These are phyloP conservation scores for Drosophila falleni DNA, from an alignment of 2,888 invertebrate species.

Conservation along the genomic window DNA sequence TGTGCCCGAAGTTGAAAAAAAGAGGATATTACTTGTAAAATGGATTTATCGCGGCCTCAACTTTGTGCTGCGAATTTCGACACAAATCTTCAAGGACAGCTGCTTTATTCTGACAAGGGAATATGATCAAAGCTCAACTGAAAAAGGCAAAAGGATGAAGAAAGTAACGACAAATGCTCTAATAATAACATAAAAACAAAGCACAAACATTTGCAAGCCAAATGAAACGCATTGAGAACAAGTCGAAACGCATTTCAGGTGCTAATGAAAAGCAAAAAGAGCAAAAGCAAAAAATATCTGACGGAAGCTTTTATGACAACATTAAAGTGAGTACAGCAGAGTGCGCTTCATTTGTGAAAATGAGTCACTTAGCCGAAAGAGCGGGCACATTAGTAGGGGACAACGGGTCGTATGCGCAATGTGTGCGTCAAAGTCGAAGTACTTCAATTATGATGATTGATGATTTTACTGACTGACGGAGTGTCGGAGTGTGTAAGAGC, in stretches of 20 bases:
- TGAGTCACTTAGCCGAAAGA: slow-evolving; percentile 53
- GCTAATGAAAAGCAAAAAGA: slow-evolving; percentile 25
- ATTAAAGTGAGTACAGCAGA: slow-evolving; percentile 63
- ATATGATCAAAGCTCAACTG: slow-evolving; percentile 29
- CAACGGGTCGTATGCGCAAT: slow-evolving; percentile 52
- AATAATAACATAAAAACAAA: slow-evolving; percentile 27
- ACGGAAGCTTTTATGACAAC: slow-evolving; percentile 59
- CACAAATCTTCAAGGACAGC: slow-evolving; percentile 27
- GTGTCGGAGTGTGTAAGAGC: slow-evolving; percentile 30
- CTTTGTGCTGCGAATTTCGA: slow-evolving; percentile 27
- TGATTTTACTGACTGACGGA: slow-evolving; percentile 52
- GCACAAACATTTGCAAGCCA: slow-evolving; percentile 15
- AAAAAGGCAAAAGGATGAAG: no score
- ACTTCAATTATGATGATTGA: slow-evolving; percentile 80
- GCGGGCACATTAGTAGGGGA: not conserved
- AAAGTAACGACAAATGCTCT: slow-evolving; percentile 12
- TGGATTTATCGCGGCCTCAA: slow-evolving; percentile 62
- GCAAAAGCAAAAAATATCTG: slow-evolving; percentile 10
- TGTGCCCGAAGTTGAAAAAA: slow-evolving; percentile 6
- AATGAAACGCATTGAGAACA: slow-evolving; percentile 4
- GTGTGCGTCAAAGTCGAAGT: slow-evolving; percentile 58
- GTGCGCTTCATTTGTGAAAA: slow-evolving; percentile 57
- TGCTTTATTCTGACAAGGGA: slow-evolving; percentile 40
- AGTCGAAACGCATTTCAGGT: slow-evolving; percentile 11
- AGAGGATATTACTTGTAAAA: slow-evolving; percentile 45